phyloP scores from a whole-genome alignment of 2,797 vertebrate genomes.

The Dipus sagitta region DNA sequence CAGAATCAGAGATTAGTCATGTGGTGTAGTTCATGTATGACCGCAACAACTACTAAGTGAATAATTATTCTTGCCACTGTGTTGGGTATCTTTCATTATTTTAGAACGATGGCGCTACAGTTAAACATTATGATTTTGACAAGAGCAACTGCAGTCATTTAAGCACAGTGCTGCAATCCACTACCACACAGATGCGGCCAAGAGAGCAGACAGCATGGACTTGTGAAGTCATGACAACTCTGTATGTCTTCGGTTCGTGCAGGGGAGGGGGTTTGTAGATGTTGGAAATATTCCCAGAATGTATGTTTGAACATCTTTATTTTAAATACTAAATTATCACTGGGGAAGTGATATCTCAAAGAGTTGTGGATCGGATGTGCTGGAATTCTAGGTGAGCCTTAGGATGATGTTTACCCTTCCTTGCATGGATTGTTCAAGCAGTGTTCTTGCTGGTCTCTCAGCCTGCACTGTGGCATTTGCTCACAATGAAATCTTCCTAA shows the following conservation, averaged over 20 bases:
- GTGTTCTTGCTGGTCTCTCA: not conserved
- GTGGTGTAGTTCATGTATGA: not conserved
- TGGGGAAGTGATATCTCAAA: not conserved
- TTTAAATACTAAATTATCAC: not conserved
- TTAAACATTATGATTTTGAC: not conserved
- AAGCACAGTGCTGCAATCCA: fast-evolving
- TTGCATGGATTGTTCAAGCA: not conserved
- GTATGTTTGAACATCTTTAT: not conserved
- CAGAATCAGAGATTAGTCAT: not conserved
- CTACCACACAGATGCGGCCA: not conserved
- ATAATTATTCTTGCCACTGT: not conserved
- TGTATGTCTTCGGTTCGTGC: not conserved
- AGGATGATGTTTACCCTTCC: too few species aligned
- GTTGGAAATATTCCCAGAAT: conserved; percentile 22
- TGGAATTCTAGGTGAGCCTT: not conserved
- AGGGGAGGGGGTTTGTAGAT: too few species aligned
- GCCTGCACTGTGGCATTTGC: not conserved
- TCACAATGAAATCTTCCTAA: not conserved
- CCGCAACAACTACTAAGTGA: not conserved
- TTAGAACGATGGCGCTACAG: not conserved
- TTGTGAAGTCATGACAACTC: not conserved
- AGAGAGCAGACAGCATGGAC: not conserved
- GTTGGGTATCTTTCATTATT: not conserved
- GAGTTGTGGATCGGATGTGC: too few species aligned
- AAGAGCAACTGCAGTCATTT: not conserved